Base-by-base conservation (phyloP, 2,113 vertebrate species). In the Ascaphus truei region DNA sequence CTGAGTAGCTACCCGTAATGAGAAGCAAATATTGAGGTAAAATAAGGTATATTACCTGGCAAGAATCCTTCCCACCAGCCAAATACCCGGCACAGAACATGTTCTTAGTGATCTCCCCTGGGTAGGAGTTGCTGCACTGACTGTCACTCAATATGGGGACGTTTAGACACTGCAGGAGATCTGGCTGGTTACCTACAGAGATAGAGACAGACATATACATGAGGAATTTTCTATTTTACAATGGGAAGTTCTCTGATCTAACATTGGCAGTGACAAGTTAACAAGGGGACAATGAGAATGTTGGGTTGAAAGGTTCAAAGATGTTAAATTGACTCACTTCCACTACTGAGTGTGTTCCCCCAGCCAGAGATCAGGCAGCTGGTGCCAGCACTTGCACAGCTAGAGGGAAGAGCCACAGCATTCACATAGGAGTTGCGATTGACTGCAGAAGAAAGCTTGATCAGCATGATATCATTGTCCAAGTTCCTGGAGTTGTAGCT, bases 401-500 rank as follows among this genome's bases (percentile, higher is more conserved):
- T 67, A 30, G 75, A 77, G 52, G 90, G 85, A 76, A 91, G 79
- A 31, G 83, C 9, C 37, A 91, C 83, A 3, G 82, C 57, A 1
- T 43, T 7, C 13, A 90, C 82, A 4, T 81, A 74, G 73, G 12
- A 63, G 74, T 79, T 88, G 9, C 93, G 37, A 2, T 2, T 13
- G 47, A 84, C 91, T 0, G 84, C 22, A 1, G 3, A n/a, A 60
- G 79, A 81, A 69, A 94, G 80, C 73, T 89, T 89, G 75, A 95
- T 87, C 78, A 94, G 73, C 91, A 93, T 92, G 73, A 94, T 68
- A 75, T 93, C 88, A 1, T 91, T 90, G 85, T 94, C 73, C 77
- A 91, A 75, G 53, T 3, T 81, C 64, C 60, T 52, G 52, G 79
- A 68, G 75, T 1, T 63, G 18, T 61, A 84, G 0, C 0, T 1